phyloP scores from a whole-genome alignment of 1,140 invertebrate genomes.

The Drosophila orosa region DNA sequence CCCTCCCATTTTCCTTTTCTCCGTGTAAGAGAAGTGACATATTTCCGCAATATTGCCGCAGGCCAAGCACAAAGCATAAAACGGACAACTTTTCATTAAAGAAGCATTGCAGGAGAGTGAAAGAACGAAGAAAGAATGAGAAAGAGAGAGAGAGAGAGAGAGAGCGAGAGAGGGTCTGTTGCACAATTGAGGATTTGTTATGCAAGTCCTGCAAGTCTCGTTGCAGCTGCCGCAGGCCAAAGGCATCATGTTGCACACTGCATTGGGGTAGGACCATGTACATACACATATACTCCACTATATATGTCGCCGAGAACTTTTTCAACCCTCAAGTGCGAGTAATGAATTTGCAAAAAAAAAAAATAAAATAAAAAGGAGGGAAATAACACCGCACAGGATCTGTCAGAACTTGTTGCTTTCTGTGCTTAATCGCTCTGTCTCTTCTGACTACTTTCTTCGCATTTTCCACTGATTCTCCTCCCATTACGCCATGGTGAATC shows the following conservation, averaged over 20 bases:
- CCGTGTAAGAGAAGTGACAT: conserved; percentile 62
- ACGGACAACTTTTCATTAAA: conserved; percentile 73
- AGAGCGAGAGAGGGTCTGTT: conserved; percentile 44
- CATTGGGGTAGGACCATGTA: conserved; percentile 69
- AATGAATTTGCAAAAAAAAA: conserved; percentile 23
- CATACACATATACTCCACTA: neutral
- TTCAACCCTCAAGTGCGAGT: conserved; percentile 45
- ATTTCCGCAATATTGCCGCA: conserved; percentile 77
- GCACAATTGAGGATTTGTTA: conserved; percentile 80
- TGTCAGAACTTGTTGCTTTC: conserved; percentile 57
- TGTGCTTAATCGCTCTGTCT: conserved; percentile 3
- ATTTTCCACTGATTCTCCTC: conserved; percentile 18
- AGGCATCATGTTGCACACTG: conserved; percentile 67
- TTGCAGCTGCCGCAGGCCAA: conserved; percentile 56
- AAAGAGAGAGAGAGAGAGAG: neutral
- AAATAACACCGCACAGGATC: conserved; percentile 23
- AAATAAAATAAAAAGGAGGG: neutral
- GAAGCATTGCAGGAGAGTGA: conserved; percentile 18
- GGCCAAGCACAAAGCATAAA: conserved; percentile 62
- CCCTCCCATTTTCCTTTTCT: too few relatives aligned
- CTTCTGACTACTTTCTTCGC: conserved; percentile 37
- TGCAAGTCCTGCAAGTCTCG: conserved; percentile 68
- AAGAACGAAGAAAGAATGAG: conserved; percentile 20
- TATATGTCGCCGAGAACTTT: conserved; percentile 37
- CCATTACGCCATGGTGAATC: conserved; percentile 28